phyloP scores from a whole-genome alignment of 2,113 vertebrate species.

The Prionailurus bengalensis region DNA sequence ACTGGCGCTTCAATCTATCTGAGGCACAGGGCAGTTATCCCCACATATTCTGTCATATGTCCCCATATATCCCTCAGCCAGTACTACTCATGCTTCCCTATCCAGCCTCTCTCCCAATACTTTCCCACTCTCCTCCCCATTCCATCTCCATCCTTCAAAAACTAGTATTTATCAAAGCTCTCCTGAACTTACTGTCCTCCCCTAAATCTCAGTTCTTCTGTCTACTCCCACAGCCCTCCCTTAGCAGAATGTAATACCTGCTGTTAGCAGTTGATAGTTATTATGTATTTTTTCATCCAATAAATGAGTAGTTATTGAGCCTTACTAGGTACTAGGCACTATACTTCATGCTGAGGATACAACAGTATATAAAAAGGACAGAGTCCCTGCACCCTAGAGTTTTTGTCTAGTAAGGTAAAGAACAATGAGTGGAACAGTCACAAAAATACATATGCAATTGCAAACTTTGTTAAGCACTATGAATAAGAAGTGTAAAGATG shows the following conservation, averaged over 20 bases:
- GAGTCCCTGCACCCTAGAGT: background rate
- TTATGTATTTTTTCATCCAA: background rate
- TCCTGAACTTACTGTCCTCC: background rate
- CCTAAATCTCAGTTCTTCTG: background rate
- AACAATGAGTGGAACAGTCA: background rate
- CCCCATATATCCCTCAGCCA: background rate
- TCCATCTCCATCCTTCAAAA: background rate
- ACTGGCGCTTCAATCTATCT: background rate
- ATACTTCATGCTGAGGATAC: background rate
- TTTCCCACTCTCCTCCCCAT: background rate
- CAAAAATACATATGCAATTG: background rate
- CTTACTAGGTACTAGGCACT: background rate
- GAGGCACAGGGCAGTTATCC: background rate
- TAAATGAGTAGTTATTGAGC: background rate
- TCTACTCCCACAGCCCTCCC: background rate
- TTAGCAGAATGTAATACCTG: background rate
- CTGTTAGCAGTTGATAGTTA: background rate
- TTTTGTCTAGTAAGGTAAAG: background rate
- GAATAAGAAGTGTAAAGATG: background rate
- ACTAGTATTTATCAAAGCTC: background rate
- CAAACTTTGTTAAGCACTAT: background rate
- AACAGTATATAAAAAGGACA: background rate
- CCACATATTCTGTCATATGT: background rate
- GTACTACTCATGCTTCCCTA: too few relatives aligned
- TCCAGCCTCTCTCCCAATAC: background rate